Percentiles rank a stretch among this genome's conserved stretches.
These are phyloP conservation scores for Centrocercus urophasianus DNA, from an alignment of 2,113 vertebrate species.

Conservation along the genomic window DNA sequence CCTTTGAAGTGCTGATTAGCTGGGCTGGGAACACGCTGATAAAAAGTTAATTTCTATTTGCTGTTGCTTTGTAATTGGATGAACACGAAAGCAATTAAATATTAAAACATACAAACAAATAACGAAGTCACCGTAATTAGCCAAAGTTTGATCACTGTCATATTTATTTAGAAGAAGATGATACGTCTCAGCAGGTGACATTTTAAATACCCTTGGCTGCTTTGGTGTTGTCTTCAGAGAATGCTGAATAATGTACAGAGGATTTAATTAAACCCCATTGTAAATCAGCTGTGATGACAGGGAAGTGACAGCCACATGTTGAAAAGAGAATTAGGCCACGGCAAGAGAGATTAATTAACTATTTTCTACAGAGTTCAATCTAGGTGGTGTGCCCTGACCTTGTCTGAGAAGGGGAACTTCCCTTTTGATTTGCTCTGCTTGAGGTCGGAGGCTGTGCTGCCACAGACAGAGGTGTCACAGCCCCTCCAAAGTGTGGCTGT, in stretches of 20 bases:
- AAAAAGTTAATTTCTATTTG: constrained; percentile 87
- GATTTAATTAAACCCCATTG: constrained; percentile 84
- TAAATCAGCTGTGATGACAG: constrained; percentile 83
- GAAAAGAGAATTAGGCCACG: constrained; percentile 79
- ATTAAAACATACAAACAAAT: constrained; percentile 88
- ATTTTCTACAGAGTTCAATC: constrained; percentile 62
- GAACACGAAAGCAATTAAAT: constrained; percentile 86
- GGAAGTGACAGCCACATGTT: constrained; percentile 82
- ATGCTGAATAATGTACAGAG: constrained; percentile 78
- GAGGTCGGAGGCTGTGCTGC: background rate
- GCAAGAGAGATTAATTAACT: constrained; percentile 80
- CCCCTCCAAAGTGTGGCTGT: background rate
- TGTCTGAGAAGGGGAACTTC: background rate
- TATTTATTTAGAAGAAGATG: constrained; percentile 83
- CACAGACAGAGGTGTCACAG: accelerated
- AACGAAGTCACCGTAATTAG: constrained; percentile 84
- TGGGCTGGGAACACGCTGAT: constrained; percentile 78
- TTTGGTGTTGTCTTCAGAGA: constrained; percentile 79
- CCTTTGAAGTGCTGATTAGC: constrained; percentile 74
- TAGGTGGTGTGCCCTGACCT: background rate
- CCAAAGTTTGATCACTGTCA: constrained; percentile 86
- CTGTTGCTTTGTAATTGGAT: constrained; percentile 82
- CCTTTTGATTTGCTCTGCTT: background rate
- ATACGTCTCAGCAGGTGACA: constrained; percentile 83
- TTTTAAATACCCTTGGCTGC: constrained; percentile 80